A percentile compares a stretch with the other conserved stretches of the same genome.
Conservation (phyloP, 2,113 vertebrate genomes). For the Uropsilus gracilis region DNA sequence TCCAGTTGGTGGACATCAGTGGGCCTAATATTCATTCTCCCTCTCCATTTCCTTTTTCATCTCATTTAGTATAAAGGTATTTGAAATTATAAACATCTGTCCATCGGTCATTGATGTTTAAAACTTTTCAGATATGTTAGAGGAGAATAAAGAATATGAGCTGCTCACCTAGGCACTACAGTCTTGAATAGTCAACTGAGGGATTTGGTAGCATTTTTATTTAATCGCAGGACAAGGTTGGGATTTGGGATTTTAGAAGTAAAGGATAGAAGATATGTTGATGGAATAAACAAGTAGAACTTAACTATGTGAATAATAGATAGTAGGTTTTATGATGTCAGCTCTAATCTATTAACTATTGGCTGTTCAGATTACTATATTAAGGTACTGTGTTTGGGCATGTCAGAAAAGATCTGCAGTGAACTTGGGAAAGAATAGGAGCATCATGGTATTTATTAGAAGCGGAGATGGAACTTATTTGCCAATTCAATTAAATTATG, state of each 20-base stretch:
- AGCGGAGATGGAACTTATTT: too few species aligned
- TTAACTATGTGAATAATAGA: not conserved
- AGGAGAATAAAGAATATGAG: not conserved
- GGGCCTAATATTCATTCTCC: not conserved
- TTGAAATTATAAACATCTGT: not conserved
- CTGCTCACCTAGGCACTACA: not conserved
- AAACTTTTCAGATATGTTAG: not conserved
- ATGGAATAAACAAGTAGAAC: not conserved
- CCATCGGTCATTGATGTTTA: slow-evolving; percentile 16
- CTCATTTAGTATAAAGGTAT: not conserved
- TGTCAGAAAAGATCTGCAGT: not conserved
- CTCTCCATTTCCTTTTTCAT: too few species aligned
- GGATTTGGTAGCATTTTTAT: slow-evolving; percentile 5
- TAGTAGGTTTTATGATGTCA: not conserved
- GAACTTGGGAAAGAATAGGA: not conserved
- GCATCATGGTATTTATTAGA: not conserved
- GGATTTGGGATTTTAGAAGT: not conserved
- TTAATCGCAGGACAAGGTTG: not conserved
- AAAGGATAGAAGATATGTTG: not conserved
- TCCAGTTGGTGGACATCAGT: not conserved
- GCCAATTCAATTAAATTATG: not conserved
- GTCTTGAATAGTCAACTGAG: too few species aligned
- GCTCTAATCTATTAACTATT: not conserved
- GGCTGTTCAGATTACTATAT: slow-evolving; percentile 5
- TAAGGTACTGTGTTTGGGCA: too few species aligned